Evolutionary conservation across 2,113 vertebrate species (phyloP).

Genomic region (Gobius niger): DNA sequence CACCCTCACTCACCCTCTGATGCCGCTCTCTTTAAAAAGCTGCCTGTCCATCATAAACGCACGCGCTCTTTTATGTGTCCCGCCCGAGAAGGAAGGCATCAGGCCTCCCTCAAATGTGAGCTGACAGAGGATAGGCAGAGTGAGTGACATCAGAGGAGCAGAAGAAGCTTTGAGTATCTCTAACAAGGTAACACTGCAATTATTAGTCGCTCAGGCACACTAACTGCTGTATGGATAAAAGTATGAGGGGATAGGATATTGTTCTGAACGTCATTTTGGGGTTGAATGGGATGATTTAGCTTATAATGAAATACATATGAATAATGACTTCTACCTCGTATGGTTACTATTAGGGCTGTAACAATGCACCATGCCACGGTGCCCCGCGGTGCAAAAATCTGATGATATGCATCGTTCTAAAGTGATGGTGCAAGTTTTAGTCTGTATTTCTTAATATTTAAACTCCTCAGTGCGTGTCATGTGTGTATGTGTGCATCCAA

Average conservation of each 20-base stretch:
- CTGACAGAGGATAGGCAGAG: constrained; percentile 67
- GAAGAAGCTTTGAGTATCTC: constrained; percentile 62
- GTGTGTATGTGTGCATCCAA: no score
- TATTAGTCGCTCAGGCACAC: constrained; percentile 61
- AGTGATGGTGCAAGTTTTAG: no score
- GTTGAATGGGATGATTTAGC: no score
- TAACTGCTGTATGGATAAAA: constrained; percentile 29
- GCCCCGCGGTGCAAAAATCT: no score
- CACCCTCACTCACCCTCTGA: constrained; percentile 53
- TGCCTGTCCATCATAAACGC: constrained; percentile 74
- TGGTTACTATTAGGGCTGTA: no score
- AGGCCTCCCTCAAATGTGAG: constrained; percentile 65
- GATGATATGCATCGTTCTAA: no score
- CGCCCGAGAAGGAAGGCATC: constrained; percentile 65
- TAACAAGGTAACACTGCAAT: constrained; percentile 68
- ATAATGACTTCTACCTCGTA: no score
- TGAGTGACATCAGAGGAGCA: constrained; percentile 69
- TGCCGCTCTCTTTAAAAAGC: constrained; percentile 73
- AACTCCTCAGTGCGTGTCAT: no score
- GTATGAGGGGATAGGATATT: constrained; percentile 6
- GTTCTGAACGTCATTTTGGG: background rate
- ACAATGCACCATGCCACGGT: no score
- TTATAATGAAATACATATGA: no score
- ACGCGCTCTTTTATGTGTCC: constrained; percentile 72
- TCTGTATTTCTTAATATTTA: no score